Evolutionary conservation across 2,888 invertebrate genomes (phyloP).

Genomic region (Lumbricus terrestris): DNA sequence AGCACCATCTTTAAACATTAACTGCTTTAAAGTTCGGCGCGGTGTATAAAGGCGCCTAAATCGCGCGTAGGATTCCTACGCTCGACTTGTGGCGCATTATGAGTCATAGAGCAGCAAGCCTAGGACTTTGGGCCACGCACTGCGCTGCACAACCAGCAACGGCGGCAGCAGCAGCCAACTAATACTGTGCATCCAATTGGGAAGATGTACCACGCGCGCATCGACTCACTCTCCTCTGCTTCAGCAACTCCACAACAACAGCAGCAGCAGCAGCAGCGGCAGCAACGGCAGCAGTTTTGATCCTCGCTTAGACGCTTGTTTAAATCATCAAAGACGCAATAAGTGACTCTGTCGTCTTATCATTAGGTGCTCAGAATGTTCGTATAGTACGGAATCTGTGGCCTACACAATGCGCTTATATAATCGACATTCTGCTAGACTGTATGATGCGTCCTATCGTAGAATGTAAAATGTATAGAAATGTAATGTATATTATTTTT

Average conservation of each 20-base stretch:
- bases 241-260: background rate
- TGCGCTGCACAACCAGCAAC: background rate
- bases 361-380: slow-evolving; percentile 3
- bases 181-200: background rate
- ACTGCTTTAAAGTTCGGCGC: background rate
- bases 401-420: background rate
- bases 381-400: background rate
- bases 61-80: background rate
- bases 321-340: background rate
- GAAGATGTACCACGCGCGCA: background rate
- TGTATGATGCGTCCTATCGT: background rate
- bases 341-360: background rate
- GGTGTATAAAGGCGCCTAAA: background rate
- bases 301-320: background rate
- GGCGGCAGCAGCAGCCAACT: background rate
- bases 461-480: too few relatives aligned
- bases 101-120: background rate
- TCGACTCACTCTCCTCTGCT: background rate
- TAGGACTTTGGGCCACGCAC: background rate
- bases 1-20: background rate
- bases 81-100: background rate
- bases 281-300: background rate
- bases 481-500: background rate
- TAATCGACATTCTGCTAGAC: too few relatives aligned
- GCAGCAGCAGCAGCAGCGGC: background rate